Conservation (phyloP, 2,888 invertebrate species). For the Icerya purchasi region DNA sequence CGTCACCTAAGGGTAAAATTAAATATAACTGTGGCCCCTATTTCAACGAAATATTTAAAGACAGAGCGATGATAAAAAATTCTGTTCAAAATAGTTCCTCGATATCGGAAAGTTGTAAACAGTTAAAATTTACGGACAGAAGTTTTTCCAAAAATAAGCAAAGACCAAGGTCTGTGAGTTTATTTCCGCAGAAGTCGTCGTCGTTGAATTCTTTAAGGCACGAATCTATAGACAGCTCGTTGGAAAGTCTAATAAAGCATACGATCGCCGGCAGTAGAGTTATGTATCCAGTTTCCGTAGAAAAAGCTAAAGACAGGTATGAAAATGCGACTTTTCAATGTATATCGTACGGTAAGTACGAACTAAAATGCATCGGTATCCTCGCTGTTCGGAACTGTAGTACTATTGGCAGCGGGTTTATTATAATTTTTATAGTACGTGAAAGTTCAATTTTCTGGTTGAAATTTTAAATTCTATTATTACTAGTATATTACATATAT, state of each 20-base stretch:
- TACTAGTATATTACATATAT: background rate
- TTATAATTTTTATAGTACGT: too few relatives aligned
- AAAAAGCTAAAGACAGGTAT: constrained; percentile 56
- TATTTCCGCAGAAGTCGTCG: constrained; percentile 11
- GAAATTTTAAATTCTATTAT: too few relatives aligned
- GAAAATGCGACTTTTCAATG: too few relatives aligned
- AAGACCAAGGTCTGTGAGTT: constrained; percentile 10
- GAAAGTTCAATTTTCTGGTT: too few relatives aligned
- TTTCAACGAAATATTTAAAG: background rate
- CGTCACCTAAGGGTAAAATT: background rate
- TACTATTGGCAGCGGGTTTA: too few relatives aligned
- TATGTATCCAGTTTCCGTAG: constrained; percentile 56
- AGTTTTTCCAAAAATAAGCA: background rate
- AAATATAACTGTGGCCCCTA: background rate
- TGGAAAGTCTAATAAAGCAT: constrained; percentile 48
- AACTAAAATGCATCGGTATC: too few relatives aligned
- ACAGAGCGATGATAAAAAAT: background rate
- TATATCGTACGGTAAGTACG: too few relatives aligned
- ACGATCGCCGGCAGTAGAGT: constrained; percentile 58
- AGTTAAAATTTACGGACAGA: background rate
- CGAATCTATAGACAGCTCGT: constrained; percentile 23
- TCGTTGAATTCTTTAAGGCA: background rate
- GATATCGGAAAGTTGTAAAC: background rate
- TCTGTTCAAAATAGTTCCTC: background rate
- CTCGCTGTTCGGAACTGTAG: too few relatives aligned